Percentiles rank a stretch among this genome's conserved stretches.
Conservation (phyloP, 2,797 vertebrate genomes). For the Anguilla anguilla region DNA sequence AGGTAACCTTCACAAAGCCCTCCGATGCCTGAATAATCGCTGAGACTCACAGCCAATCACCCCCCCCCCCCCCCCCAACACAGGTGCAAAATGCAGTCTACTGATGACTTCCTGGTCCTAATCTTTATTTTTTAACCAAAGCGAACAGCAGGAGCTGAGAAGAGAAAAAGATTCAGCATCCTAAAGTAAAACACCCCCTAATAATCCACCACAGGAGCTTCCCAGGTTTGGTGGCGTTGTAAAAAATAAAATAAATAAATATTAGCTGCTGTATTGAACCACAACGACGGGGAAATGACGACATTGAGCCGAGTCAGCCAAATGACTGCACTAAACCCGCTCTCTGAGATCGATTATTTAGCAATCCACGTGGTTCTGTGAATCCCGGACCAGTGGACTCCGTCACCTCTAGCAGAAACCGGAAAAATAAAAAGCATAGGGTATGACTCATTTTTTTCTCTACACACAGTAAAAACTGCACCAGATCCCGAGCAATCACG, state of each 20-base stretch:
- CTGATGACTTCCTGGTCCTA: not conserved
- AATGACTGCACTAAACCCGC: not conserved
- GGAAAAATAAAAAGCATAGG: not conserved
- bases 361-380: not conserved
- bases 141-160: not conserved
- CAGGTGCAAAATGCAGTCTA: not conserved
- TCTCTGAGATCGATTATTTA: not conserved
- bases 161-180: not conserved
- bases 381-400: not conserved
- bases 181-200: not conserved
- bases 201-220: not conserved
- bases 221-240: not conserved
- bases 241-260: not conserved
- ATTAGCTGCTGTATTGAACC: not conserved
- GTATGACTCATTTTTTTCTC: not conserved
- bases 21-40: too few species aligned
- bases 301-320: not conserved
- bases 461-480: not conserved
- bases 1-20: not conserved
- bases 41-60: not conserved
- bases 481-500: not conserved
- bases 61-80: too few species aligned
- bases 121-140: not conserved
- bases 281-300: not conserved
- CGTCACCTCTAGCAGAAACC: not conserved